Percentiles rank a stretch among this genome's conserved stretches.
Evolutionary conservation across 2,113 vertebrate species (phyloP).

Genomic region (Poeciliopsis prolifica): DNA sequence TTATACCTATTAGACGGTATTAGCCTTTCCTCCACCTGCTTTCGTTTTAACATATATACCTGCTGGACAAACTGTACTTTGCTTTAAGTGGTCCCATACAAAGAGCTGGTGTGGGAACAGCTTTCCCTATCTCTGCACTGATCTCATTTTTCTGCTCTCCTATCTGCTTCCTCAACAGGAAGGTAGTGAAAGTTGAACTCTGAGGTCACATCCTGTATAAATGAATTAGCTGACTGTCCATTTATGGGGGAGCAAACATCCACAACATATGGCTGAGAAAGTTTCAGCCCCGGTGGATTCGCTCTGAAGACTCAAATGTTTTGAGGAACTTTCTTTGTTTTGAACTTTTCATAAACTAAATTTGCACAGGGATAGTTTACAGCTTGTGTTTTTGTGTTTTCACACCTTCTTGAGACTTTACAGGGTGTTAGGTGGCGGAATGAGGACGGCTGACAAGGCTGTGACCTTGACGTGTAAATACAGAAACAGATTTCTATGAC

Average conservation of each 20-base stretch:
- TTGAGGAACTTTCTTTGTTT: slow-evolving; percentile 12
- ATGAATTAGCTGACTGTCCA: slow-evolving; percentile 41
- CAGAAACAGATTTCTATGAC: not conserved
- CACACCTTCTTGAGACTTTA: not conserved
- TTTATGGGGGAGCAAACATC: slow-evolving; percentile 19
- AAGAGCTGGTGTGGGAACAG: not conserved
- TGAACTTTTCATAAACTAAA: not conserved
- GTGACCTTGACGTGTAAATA: not conserved
- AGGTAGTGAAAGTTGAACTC: slow-evolving; percentile 38
- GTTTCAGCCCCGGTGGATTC: not conserved
- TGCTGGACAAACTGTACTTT: not conserved
- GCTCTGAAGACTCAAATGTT: not conserved
- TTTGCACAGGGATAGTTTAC: not conserved
- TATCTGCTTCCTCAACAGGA: slow-evolving; percentile 70
- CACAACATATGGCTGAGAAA: slow-evolving; percentile 16
- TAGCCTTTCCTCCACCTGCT: not conserved
- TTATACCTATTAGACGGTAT: not conserved
- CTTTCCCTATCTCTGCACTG: slow-evolving; percentile 49
- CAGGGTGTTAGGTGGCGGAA: not conserved
- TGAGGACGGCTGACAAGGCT: not conserved
- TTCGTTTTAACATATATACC: slow-evolving; percentile 4
- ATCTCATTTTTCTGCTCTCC: slow-evolving; percentile 44
- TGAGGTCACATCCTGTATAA: slow-evolving; percentile 54
- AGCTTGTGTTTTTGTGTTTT: slow-evolving; percentile 5
- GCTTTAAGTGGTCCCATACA: slow-evolving; percentile 15